These are phyloP conservation scores for Toxotes lorentzi DNA, from an alignment of 2,797 vertebrate genomes.

Conservation along the genomic window DNA sequence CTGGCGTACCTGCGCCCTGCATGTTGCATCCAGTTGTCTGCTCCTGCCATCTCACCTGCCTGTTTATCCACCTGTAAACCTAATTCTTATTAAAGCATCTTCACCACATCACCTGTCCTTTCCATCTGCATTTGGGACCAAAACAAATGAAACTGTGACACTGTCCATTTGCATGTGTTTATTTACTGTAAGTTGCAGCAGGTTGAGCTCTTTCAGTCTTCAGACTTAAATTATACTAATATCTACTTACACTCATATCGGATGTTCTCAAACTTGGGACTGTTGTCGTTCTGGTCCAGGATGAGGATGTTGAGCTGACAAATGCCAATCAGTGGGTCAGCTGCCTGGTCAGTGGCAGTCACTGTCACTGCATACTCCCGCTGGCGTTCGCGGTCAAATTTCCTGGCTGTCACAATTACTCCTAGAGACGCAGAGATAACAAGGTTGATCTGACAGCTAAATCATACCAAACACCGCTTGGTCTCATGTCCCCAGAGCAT, in stretches of 20 bases:
- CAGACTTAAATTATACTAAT: neutral
- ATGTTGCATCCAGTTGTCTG: too few species aligned
- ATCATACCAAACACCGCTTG: conserved; percentile 9
- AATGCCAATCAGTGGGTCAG: conserved; percentile 90
- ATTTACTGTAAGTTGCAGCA: neutral
- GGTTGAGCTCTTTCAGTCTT: neutral
- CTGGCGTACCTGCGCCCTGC: too few species aligned
- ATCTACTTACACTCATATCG: conserved; percentile 91
- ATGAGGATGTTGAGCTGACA: conserved; percentile 92
- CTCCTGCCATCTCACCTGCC: too few species aligned
- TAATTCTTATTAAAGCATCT: too few species aligned
- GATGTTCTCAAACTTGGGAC: conserved; percentile 93
- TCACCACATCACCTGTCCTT: too few species aligned
- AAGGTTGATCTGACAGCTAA: conserved; percentile 32
- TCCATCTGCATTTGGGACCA: too few species aligned
- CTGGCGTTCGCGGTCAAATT: conserved; percentile 92
- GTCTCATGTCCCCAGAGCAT: conserved; percentile 24
- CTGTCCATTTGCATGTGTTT: neutral
- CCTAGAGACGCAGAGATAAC: conserved; percentile 76
- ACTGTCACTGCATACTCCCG: conserved; percentile 91
- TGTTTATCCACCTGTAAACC: too few species aligned
- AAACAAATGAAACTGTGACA: too few species aligned
- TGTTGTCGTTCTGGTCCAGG: conserved; percentile 94
- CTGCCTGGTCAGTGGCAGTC: conserved; percentile 92
- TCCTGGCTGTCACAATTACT: conserved; percentile 88